Evolutionary conservation across 2,888 invertebrate genomes (phyloP), one percentile per base, ranked within the genome.

Genomic region (Diogma glabrata): DNA sequence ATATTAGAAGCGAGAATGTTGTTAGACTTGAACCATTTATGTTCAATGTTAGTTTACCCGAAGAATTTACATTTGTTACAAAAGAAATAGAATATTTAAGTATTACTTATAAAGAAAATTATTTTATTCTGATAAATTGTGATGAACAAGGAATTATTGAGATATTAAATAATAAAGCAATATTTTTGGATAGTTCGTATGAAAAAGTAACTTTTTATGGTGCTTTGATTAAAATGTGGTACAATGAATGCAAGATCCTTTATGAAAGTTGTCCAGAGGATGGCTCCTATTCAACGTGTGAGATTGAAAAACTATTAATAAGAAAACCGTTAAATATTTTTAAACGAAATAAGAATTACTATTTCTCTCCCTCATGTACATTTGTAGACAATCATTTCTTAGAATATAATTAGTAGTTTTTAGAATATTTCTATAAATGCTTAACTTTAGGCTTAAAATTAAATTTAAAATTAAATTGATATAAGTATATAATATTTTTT

Each of bases 61-160:
- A 26, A 24, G 28, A 26, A 26, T 50, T 40, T 26, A 17, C 7
- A 10, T 40, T 40, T 24, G 50, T 50, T 12, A 40, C 50, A 10
- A 50, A 26, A 22, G 38, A 40, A 49, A 38, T 40, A 40, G 26
- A n/a, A n/a, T n/a, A n/a, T n/a, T n/a, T n/a, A n/a, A n/a, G n/a
- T n/a, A n/a, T n/a, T n/a, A n/a, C n/a, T n/a, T n/a, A n/a, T n/a
- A n/a, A n/a, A n/a, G n/a, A n/a, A n/a, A n/a, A n/a, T n/a, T n/a
- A n/a, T 43, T 50, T n/a, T 26, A 24, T 36, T 36, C 12, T 36
- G 17, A 36, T 3, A n/a, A 36, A 36, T 36, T 36, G 16, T 14
- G 36, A n/a, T 36, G 22, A 36, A 7, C 14, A 24, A 40, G 20
- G 20, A 22, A 38, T 49, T 8, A 38, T 22, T 16, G 40, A 19